Conservation (phyloP, 2,797 vertebrate genomes). For the Artibeus lituratus region DNA sequence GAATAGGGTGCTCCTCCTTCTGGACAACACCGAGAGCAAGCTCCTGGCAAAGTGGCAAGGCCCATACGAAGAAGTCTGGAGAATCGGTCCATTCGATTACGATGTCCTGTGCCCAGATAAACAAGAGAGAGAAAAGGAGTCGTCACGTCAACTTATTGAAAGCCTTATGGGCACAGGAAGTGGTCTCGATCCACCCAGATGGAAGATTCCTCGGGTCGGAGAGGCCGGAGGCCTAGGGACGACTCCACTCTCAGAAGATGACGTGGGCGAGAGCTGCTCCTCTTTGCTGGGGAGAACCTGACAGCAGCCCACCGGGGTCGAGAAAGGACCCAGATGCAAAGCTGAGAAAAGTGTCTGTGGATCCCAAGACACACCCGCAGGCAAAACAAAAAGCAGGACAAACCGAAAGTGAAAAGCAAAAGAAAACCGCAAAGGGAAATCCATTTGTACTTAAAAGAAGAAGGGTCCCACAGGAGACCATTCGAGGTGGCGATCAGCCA, state of each 20-base stretch:
- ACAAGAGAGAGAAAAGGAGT: slow-evolving; percentile 76
- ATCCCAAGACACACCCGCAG: not conserved
- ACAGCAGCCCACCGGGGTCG: not conserved
- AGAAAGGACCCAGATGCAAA: not conserved
- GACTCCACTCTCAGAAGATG: not conserved
- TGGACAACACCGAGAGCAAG: slow-evolving; percentile 75
- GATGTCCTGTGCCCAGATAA: slow-evolving; percentile 76
- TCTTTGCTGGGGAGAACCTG: not conserved
- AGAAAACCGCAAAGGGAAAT: not conserved
- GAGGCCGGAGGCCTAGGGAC: slow-evolving; percentile 2
- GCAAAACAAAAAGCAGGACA: not conserved
- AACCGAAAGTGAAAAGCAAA: not conserved
- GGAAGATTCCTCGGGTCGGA: slow-evolving; percentile 2
- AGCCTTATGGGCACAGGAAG: slow-evolving; percentile 74
- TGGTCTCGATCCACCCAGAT: slow-evolving; percentile 52
- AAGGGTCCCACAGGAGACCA: not conserved
- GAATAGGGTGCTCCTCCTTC: slow-evolving; percentile 73
- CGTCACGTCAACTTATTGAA: slow-evolving; percentile 67
- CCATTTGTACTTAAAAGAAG: not conserved
- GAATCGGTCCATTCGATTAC: slow-evolving; percentile 71
- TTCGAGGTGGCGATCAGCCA: not conserved
- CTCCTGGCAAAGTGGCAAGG: slow-evolving; percentile 77
- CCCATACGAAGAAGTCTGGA: slow-evolving; percentile 77
- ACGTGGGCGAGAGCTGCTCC: not conserved
- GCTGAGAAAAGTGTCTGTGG: not conserved